Percentiles rank a stretch among this genome's conserved stretches.
Evolutionary conservation across 2,797 vertebrate species (phyloP).

Genomic region (Hafferia zeledoni): DNA sequence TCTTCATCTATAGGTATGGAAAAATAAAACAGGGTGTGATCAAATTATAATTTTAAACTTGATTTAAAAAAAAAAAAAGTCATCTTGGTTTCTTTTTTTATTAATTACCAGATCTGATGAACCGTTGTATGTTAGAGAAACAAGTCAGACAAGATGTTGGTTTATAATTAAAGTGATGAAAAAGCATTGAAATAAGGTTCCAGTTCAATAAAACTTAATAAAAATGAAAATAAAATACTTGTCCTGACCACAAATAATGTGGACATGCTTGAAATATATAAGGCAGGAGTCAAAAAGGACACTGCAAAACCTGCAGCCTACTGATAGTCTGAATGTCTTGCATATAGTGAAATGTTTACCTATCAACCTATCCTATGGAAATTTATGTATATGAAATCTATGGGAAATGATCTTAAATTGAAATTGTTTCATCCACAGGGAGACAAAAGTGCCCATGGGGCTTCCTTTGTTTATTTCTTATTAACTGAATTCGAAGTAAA

Average conservation of each 20-base stretch:
- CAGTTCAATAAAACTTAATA: neutral
- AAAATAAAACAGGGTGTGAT: neutral
- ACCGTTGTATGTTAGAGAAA: neutral
- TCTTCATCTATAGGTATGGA: neutral
- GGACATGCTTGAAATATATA: neutral
- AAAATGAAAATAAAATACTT: neutral
- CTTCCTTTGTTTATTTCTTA: neutral
- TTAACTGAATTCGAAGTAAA: neutral
- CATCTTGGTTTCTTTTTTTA: neutral
- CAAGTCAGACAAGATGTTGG: neutral
- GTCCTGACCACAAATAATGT: neutral
- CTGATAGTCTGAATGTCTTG: neutral
- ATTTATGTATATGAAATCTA: neutral
- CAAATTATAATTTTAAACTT: neutral
- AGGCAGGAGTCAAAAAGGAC: neutral
- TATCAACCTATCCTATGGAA: neutral
- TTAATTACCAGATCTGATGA: constrained; percentile 11
- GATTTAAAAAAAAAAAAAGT: fast-evolving
- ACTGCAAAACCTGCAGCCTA: neutral
- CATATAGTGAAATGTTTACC: neutral
- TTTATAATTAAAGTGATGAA: constrained; percentile 1
- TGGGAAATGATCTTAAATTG: neutral
- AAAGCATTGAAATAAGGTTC: neutral
- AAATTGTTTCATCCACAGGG: neutral
- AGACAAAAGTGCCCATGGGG: neutral